Conservation (phyloP, 2,888 invertebrate genomes). For the Lasioglossum pauxillum region DNA sequence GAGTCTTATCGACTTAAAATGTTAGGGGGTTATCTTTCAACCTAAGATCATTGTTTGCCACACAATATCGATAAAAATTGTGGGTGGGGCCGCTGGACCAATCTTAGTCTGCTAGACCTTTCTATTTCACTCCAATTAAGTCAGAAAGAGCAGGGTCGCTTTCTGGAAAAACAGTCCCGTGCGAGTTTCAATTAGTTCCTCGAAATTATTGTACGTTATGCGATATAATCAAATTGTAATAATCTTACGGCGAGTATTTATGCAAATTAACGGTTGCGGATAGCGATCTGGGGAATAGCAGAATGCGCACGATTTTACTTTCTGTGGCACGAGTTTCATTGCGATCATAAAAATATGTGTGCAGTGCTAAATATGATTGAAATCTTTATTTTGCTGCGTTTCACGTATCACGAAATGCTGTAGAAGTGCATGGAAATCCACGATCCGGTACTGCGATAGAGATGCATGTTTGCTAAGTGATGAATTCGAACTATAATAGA, state of each 20-base stretch:
- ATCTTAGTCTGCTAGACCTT: no score
- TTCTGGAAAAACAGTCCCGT: neutral
- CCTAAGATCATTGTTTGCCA: no score
- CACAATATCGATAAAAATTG: no score
- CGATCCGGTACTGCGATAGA: neutral
- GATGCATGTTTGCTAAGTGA: neutral
- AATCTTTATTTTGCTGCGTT: neutral
- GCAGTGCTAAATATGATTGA: neutral
- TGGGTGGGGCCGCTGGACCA: no score
- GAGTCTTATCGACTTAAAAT: no score
- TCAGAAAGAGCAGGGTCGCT: neutral
- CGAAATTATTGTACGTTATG: neutral
- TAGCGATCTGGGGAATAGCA: neutral
- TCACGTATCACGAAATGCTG: neutral
- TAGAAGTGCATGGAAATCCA: neutral
- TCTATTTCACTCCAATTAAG: neutral
- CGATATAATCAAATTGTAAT: neutral
- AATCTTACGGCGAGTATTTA: constrained; percentile 4
- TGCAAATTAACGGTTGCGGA: neutral
- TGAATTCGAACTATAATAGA: no score
- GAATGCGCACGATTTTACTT: neutral
- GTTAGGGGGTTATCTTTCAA: no score
- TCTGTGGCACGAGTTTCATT: neutral
- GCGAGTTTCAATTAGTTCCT: neutral
- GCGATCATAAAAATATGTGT: neutral